Conservation (phyloP, 2,888 invertebrate species). For the Copidosoma aretas region DNA sequence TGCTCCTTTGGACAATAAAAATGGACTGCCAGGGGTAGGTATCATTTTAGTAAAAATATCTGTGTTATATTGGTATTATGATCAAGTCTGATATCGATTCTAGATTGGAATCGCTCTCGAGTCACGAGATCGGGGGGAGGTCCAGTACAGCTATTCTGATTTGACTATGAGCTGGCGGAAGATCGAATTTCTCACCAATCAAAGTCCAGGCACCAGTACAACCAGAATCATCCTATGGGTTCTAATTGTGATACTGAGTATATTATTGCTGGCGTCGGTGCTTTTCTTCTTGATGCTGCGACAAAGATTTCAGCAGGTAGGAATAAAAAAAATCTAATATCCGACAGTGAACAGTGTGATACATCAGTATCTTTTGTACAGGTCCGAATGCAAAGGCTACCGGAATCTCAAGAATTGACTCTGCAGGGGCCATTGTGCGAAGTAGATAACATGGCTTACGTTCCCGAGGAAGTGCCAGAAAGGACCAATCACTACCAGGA, state of each 20-base stretch:
- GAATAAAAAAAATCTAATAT: slow-evolving; percentile 55
- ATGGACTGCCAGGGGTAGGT: slow-evolving; percentile 43
- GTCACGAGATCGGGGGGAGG: slow-evolving; percentile 63
- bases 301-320: slow-evolving; percentile 47
- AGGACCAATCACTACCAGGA: slow-evolving; percentile 75
- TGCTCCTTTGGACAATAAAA: slow-evolving; percentile 71
- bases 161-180: slow-evolving; percentile 41
- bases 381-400: slow-evolving; percentile 63
- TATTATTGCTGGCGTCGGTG: slow-evolving; percentile 71
- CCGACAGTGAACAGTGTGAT: no score
- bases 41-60: neutral
- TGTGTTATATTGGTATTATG: no score
- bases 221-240: slow-evolving; percentile 64
- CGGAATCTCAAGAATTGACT: slow-evolving; percentile 74
- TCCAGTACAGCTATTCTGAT: slow-evolving; percentile 54
- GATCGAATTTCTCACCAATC: slow-evolving; percentile 15
- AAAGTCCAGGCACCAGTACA: slow-evolving; percentile 1
- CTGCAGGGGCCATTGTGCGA: slow-evolving; percentile 82
- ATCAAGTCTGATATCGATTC: neutral
- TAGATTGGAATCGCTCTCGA: slow-evolving; percentile 60
- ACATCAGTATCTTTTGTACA: slow-evolving; percentile 6
- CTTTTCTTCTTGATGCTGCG: slow-evolving; percentile 70
- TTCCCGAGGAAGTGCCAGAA: slow-evolving; percentile 74
- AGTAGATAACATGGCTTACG: slow-evolving; percentile 80
- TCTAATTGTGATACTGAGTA: slow-evolving; percentile 75